Percentiles rank a stretch among this genome's conserved stretches.
phyloP scores from a whole-genome alignment of 23 tunicate genomes.

The Halocynthia roretzi region DNA sequence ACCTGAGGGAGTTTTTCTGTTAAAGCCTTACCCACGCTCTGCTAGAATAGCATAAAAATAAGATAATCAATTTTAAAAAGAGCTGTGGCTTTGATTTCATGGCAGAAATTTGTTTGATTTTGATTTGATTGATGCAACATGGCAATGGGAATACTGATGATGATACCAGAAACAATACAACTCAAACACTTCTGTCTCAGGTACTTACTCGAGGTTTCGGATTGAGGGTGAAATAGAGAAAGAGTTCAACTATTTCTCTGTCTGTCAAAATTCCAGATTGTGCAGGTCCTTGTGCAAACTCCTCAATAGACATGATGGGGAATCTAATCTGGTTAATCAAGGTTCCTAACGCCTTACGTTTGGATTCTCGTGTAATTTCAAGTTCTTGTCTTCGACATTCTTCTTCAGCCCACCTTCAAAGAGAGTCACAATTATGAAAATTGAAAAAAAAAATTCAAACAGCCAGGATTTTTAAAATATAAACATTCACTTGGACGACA shows the following conservation, averaged over 20 bases:
- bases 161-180: too few relatives aligned
- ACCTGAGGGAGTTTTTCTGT: too few relatives aligned
- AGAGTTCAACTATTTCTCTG: constrained; percentile 85
- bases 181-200: not conserved
- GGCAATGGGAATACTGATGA: too few relatives aligned
- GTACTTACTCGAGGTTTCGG: constrained; percentile 78
- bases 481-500: too few relatives aligned
- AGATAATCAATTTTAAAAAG: too few relatives aligned
- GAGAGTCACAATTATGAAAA: not conserved
- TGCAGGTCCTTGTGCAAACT: constrained; percentile 95
- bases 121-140: too few relatives aligned
- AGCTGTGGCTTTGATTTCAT: too few relatives aligned
- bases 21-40: not conserved
- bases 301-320: constrained; percentile 93
- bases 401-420: constrained; percentile 77
- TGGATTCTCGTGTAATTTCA: constrained; percentile 46
- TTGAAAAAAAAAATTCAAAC: too few relatives aligned
- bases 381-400: constrained; percentile 84
- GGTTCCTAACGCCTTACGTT: constrained; percentile 73
- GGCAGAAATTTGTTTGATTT: too few relatives aligned
- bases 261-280: constrained; percentile 90
- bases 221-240: constrained; percentile 77
- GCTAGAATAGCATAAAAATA: not conserved
- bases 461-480: too few relatives aligned
- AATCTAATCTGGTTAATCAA: constrained; percentile 65